Evolutionary conservation across 2,888 invertebrate species (phyloP).

Genomic region (Pseudolycoriella hygida): DNA sequence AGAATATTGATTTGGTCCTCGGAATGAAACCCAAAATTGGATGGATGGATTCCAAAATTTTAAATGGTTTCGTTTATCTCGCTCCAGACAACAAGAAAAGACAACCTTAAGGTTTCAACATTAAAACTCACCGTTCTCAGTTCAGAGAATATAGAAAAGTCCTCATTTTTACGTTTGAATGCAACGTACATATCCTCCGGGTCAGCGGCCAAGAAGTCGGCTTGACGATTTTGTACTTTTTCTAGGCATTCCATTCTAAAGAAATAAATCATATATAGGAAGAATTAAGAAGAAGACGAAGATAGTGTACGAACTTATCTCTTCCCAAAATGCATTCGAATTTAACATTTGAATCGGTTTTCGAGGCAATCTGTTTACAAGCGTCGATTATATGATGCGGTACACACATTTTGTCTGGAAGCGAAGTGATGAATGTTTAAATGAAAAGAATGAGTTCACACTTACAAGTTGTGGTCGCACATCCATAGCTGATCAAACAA

Average conservation of each 20-base stretch:
- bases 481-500: too few relatives aligned
- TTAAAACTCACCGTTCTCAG: slow-evolving; percentile 56
- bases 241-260: slow-evolving; percentile 55
- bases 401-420: slow-evolving; percentile 60
- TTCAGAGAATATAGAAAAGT: slow-evolving; percentile 58
- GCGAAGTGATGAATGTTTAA: too few relatives aligned
- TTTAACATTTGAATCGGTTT: slow-evolving; percentile 36
- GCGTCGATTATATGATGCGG: slow-evolving; percentile 42
- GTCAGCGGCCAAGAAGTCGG: slow-evolving; percentile 67
- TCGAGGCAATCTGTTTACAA: slow-evolving; percentile 46
- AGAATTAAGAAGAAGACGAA: too few relatives aligned
- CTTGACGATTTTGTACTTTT: slow-evolving; percentile 54
- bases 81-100: slow-evolving; percentile 1
- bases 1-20: too few relatives aligned
- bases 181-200: slow-evolving; percentile 82
- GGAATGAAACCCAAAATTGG: too few relatives aligned
- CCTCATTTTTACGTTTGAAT: slow-evolving; percentile 47
- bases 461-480: too few relatives aligned
- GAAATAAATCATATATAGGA: slow-evolving; percentile 8
- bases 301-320: slow-evolving; percentile 42
- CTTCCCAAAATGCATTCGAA: slow-evolving; percentile 50
- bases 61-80: neutral
- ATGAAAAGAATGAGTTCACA: too few relatives aligned
- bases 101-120: slow-evolving; percentile 57
- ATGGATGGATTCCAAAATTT: too few relatives aligned